Evolutionary conservation across 1,140 invertebrate genomes (phyloP), one percentile per base, ranked within the genome.

Genomic region (Monochamus saltuarius): DNA sequence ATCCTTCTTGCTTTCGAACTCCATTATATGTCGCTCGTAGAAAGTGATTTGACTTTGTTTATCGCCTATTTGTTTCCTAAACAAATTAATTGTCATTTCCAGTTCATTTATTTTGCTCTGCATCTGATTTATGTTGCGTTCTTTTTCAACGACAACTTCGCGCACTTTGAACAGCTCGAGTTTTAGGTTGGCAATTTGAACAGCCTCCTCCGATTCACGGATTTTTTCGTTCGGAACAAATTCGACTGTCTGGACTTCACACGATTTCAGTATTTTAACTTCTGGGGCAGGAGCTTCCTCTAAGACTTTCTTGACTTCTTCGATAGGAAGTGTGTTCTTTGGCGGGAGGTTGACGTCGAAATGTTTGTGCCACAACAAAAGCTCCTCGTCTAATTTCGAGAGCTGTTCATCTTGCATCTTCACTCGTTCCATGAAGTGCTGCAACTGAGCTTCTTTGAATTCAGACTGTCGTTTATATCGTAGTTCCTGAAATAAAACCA

Each of bases 11-110:
- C 63, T 55, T 50, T 74, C 69, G 16, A 75, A 51, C 22, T 74
- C 69, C 39, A 72, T 14, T 37, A 75, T 73, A 39, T 72, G 72
- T 17, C 64, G 67, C 56, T 74, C 72, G 22, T 75, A 74, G 63
- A 74, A 71, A 34, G 62, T 63, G 17, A 75, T 72, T 60, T 75
- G 72, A 47, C 67, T 71, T 47, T 75, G 72, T 54, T 73, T 73
- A 56, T 73, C 72, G 6, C 60, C 69, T 13, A 74, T 52, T 54
- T 74, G 70, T n/a, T 65, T 68, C 47, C 62, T 65, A 36, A 73
- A 67, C 29, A 73, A 37, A 53, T 52, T 72, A 7, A 73, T 43
- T 22, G 66, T 69, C 66, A 65, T 62, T 39, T 73, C 68, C 9
- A 66, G 38, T 51, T 71, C 69, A 8, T 49, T 60, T 17, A 61